A percentile compares a stretch with the other conserved stretches of the same genome.
phyloP scores from a whole-genome alignment of 2,113 vertebrate species.

The Psittacula cyanocephala region DNA sequence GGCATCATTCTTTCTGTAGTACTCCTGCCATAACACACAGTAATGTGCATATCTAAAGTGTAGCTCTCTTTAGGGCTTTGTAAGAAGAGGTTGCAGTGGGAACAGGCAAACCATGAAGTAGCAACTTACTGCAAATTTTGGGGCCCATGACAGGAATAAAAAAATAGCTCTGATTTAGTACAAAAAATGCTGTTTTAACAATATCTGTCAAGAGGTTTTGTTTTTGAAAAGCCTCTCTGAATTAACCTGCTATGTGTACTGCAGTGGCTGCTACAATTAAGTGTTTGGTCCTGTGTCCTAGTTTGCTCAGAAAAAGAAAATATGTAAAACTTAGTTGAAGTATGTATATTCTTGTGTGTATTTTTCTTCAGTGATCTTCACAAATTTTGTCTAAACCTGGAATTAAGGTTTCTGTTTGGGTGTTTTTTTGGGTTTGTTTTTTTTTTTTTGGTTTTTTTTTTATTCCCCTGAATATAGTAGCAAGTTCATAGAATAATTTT shows the following conservation, averaged over 20 bases:
- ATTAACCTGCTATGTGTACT: too few relatives aligned
- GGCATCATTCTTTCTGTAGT: not conserved
- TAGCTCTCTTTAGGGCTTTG: not conserved
- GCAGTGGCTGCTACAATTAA: not conserved
- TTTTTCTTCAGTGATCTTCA: not conserved
- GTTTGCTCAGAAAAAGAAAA: not conserved
- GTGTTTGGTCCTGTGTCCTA: not conserved
- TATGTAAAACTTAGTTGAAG: not conserved
- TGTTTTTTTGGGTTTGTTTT: not conserved
- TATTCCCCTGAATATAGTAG: not conserved
- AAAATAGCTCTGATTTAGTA: not conserved
- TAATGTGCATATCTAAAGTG: not conserved
- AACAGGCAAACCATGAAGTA: not conserved
- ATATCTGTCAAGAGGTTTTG: too few relatives aligned
- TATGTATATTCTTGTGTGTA: not conserved
- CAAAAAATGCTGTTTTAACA: not conserved
- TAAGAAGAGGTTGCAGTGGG: not conserved
- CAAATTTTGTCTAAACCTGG: not conserved
- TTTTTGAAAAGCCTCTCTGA: too few relatives aligned
- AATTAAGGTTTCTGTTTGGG: not conserved
- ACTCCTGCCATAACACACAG: not conserved
- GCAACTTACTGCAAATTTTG: not conserved
- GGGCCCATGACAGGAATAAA: not conserved
- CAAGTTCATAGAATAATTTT: not conserved
- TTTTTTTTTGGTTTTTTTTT: not conserved